These are phyloP conservation scores for Leucophora obtusa DNA, from an alignment of 2,888 invertebrate genomes.

Conservation along the genomic window DNA sequence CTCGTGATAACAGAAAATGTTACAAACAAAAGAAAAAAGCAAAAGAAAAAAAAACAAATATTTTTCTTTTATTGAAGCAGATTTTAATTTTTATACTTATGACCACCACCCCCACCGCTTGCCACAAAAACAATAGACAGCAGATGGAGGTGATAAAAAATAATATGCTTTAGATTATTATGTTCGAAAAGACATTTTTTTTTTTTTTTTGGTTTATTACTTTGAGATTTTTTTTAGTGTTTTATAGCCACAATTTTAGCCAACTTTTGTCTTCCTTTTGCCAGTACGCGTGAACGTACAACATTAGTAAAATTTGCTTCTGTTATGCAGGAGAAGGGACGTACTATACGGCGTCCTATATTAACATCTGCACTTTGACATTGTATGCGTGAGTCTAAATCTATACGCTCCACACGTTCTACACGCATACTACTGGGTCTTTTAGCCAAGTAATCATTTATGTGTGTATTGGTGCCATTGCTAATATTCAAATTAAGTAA, in stretches of 20 bases:
- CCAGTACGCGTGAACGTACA: constrained; percentile 77
- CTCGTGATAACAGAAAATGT: constrained; percentile 4
- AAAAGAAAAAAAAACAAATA: background rate
- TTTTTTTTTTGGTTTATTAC: constrained; percentile 9
- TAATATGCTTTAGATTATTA: constrained; percentile 13
- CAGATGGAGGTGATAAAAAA: constrained; percentile 26
- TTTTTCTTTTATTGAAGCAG: constrained; percentile 12
- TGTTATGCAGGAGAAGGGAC: constrained; percentile 73
- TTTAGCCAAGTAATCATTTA: constrained; percentile 73
- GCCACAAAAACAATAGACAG: background rate
- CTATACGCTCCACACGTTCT: constrained; percentile 73
- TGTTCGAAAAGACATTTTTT: too few relatives aligned
- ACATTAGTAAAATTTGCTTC: constrained; percentile 82
- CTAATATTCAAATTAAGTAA: constrained; percentile 81
- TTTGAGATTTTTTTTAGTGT: constrained; percentile 42
- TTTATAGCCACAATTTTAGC: constrained; percentile 69
- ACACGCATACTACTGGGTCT: constrained; percentile 78
- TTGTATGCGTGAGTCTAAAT: constrained; percentile 68
- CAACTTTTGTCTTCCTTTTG: constrained; percentile 69
- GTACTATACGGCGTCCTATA: constrained; percentile 60
- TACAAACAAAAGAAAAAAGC: constrained; percentile 17
- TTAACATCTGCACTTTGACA: constrained; percentile 67
- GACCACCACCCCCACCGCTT: background rate
- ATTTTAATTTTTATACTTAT: constrained; percentile 4
- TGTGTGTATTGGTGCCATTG: constrained; percentile 73